Evolutionary conservation across 1,140 invertebrate species (phyloP), one percentile per base, ranked within the genome.

Genomic region (Cyrtorhinus lividipennis): DNA sequence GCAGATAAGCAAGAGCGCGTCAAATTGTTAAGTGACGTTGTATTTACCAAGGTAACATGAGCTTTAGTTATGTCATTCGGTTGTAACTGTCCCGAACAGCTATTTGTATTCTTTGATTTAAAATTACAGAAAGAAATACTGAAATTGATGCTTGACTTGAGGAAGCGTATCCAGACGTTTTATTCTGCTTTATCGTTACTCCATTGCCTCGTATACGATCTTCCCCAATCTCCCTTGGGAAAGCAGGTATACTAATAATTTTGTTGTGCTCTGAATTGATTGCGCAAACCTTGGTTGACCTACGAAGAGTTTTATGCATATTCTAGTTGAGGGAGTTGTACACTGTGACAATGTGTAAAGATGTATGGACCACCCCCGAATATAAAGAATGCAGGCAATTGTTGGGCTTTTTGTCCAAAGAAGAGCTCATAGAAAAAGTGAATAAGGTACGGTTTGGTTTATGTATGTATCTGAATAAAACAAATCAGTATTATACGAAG

Each of bases 351-450:
- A 74, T 83, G n/a, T 72, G 74, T 22, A 77, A 75, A 66, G 69
- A 77, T 59, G 70, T 89, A 58, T 74, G 73, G 0, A 71, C 78
- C 45, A 77, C 76, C 22, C 27, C 71, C 0, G 79, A 81, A 57
- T 90, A 81, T 67, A 81, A 82, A 69, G 80, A 86, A 68, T 82
- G 79, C 67, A 76, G 85, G 68, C 78, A 85, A 68, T 69, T 87
- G 22, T 70, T 88, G 20, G 71, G 74, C 24, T 84, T 86, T 67
- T 75, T 83, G 68, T 86, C 85, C 0, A 86, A 85, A 74, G 74
- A 79, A 59, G 81, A 85, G 64, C 73, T 85, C 24, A 58, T 79
- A 2, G 61, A 62, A 1, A 83, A 80, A 71, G 18, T 67, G 22
- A 24, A 65, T 20, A 23, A 66, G 56, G 68, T 69, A 65, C n/a